Evolutionary conservation across 2,113 vertebrate genomes (phyloP).

Genomic region (Lepisosteus osseus): DNA sequence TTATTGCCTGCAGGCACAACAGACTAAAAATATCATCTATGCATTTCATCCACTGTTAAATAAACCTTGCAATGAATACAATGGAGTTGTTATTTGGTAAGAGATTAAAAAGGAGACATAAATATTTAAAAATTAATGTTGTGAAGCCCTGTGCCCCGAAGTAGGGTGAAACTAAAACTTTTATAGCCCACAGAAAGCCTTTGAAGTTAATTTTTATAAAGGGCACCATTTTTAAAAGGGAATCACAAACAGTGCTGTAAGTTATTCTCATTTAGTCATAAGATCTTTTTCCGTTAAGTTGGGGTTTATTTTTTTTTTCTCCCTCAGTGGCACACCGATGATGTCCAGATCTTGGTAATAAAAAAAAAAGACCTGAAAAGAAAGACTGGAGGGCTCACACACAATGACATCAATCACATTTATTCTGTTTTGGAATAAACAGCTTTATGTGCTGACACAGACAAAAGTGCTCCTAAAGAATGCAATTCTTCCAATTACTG

Average conservation of each 20-base stretch:
- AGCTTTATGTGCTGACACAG: too few species aligned
- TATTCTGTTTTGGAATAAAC: too few species aligned
- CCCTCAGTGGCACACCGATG: neutral
- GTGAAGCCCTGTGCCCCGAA: neutral
- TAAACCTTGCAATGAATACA: constrained; percentile 1
- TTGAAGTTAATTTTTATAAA: neutral
- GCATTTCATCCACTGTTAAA: neutral
- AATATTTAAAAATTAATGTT: neutral
- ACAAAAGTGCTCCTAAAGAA: too few species aligned
- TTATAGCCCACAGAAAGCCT: neutral
- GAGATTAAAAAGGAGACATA: neutral
- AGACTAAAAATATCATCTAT: neutral
- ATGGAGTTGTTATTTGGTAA: neutral
- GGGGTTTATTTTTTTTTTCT: neutral
- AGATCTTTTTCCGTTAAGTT: neutral
- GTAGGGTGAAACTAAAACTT: neutral
- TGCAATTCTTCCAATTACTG: too few species aligned
- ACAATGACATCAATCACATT: too few species aligned
- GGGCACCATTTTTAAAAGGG: neutral
- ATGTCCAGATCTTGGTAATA: neutral
- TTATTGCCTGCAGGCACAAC: neutral
- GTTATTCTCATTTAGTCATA: neutral
- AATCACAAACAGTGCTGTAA: neutral
- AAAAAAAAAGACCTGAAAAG: neutral
- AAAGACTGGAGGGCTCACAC: neutral